Base-by-base conservation (phyloP, 2,113 vertebrate species). In the Trogon melanurus region DNA sequence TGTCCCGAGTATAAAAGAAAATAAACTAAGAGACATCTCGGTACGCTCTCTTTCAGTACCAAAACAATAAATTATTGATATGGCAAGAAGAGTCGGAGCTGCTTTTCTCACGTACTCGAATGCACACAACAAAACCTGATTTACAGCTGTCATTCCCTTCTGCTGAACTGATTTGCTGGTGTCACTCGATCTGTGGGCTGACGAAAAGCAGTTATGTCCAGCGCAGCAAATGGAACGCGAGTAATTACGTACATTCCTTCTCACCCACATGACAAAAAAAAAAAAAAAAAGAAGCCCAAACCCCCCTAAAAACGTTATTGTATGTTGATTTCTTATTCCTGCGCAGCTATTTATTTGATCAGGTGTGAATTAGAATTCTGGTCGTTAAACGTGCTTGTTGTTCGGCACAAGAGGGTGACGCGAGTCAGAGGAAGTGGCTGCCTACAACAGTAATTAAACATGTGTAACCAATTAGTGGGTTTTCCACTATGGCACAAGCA, bases 401-500 rank as follows among this genome's bases (percentile, higher is more conserved):
- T 98, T 98, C 96, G 91, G 98, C 98, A 98, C 97, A 98, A 98
- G 98, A 98, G 98, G 98, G 98, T 98, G 98, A 97, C 95, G 88
- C 94, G 82, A 98, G 98, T 98, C 98, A 98, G 98, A 98, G 98
- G 99, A 99, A 99, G 99, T 98, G 97, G 98, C 98, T 98, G 98
- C 98, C 97, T 98, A 98, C 98, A 98, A 98, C 98, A 98, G 98
- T 99, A 99, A 99, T 99, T 99, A 99, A 99, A 99, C 99, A 99
- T 99, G 98, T 99, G 98, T 98, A 99, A 98, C 99, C 99, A 99
- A 99, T 99, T 99, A 99, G 98, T 98, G 98, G 98, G 98, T 97
- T 98, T 98, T 98, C 98, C 98, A 98, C 98, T 94, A 98, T 97
- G 97, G 98, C 97, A 97, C 98, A 98, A 98, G 98, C 98, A 98